These are phyloP conservation scores for Drosophila meridiana DNA, from an alignment of 2,888 invertebrate genomes.

Conservation along the genomic window DNA sequence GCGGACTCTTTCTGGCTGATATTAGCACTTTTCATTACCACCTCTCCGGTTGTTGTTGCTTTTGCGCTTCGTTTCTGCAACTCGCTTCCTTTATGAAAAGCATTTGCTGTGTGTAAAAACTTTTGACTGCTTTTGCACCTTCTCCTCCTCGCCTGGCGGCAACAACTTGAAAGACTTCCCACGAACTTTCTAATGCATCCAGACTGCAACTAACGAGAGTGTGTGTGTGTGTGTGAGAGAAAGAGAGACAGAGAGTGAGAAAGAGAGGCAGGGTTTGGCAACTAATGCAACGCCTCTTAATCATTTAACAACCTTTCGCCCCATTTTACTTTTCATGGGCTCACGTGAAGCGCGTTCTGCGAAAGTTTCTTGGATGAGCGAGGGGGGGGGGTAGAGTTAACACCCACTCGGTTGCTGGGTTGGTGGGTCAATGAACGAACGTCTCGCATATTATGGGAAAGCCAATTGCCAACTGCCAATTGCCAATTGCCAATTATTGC, in stretches of 20 bases:
- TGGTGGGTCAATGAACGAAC: slow-evolving; percentile 71
- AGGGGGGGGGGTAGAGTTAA: slow-evolving; percentile 4
- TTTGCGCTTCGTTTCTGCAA: neutral
- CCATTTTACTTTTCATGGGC: slow-evolving; percentile 68
- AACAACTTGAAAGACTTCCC: slow-evolving; percentile 71
- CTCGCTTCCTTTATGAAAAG: slow-evolving; percentile 71
- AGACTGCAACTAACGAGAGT: slow-evolving; percentile 5
- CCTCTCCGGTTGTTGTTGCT: slow-evolving; percentile 52
- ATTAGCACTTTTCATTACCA: slow-evolving; percentile 81
- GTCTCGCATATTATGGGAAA: slow-evolving; percentile 53
- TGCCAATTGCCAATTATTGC: slow-evolving; percentile 57
- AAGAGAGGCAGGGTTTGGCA: slow-evolving; percentile 2
- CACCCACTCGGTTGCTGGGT: slow-evolving; percentile 40
- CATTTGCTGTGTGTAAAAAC: slow-evolving; percentile 63
- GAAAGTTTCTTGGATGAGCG: slow-evolving; percentile 33
- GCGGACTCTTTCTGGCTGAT: slow-evolving; percentile 27
- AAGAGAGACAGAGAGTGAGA: neutral
- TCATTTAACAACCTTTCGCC: slow-evolving; percentile 81
- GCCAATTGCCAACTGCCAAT: slow-evolving; percentile 55
- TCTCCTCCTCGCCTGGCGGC: slow-evolving; percentile 12
- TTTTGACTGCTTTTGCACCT: slow-evolving; percentile 53
- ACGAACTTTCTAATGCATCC: slow-evolving; percentile 78
- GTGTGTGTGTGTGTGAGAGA: neutral
- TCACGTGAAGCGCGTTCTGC: slow-evolving; percentile 14
- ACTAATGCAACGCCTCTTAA: slow-evolving; percentile 79